These are phyloP conservation scores for Chelmon rostratus DNA, from an alignment of 2,797 vertebrate genomes.

Conservation along the genomic window DNA sequence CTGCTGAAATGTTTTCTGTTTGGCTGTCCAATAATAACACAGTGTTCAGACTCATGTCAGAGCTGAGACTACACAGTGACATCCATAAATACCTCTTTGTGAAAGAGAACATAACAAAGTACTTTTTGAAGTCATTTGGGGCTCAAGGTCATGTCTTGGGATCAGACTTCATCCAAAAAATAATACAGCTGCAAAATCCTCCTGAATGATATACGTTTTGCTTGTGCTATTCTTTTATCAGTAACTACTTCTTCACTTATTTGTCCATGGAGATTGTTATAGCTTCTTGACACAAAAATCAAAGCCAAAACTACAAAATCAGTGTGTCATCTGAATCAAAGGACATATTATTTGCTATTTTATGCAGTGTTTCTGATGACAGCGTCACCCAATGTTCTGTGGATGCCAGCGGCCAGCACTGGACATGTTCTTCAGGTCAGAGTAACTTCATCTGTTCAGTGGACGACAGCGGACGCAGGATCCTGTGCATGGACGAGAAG, in stretches of 20 bases:
- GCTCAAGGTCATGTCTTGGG: background rate
- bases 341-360: background rate
- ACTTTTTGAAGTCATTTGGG: background rate
- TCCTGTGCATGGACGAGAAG: slow-evolving; percentile 74
- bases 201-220: background rate
- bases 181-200: slow-evolving; percentile 5
- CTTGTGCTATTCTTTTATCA: background rate
- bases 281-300: background rate
- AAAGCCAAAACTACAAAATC: background rate
- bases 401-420: slow-evolving; percentile 38
- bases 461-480: slow-evolving; percentile 42
- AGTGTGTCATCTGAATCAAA: background rate
- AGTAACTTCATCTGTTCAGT: slow-evolving; percentile 76
- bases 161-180: slow-evolving; percentile 9
- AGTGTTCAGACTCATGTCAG: slow-evolving; percentile 25
- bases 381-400: slow-evolving; percentile 33
- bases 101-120: slow-evolving; percentile 15
- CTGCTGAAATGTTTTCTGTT: slow-evolving; percentile 15
- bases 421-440: slow-evolving; percentile 66
- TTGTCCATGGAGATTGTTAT: background rate
- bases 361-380: slow-evolving; percentile 17
- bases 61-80: slow-evolving; percentile 21
- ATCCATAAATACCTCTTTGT: slow-evolving; percentile 13
- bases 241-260: background rate
- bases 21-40: slow-evolving; percentile 36